A percentile compares a stretch with the other conserved stretches of the same genome.
phyloP scores from a whole-genome alignment of 2,888 invertebrate species.

The Pseudanteris insignis region DNA sequence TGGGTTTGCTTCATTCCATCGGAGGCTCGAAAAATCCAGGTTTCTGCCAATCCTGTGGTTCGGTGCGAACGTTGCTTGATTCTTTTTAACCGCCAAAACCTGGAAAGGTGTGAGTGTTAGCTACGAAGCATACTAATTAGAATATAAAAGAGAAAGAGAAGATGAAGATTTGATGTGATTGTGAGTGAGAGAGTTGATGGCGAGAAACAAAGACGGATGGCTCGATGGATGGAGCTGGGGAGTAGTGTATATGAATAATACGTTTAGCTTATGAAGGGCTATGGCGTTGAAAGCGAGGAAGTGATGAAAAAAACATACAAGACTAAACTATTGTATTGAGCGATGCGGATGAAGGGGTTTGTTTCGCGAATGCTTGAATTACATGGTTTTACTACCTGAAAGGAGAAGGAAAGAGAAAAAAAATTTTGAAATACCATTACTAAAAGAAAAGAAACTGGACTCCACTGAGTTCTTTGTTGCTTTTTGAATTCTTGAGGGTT shows the following conservation, averaged over 20 bases:
- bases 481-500: conserved; percentile 45
- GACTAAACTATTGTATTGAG: conserved; percentile 42
- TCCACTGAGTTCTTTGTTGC: conserved; percentile 41
- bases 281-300: conserved; percentile 26
- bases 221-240: neutral
- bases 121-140: conserved; percentile 57
- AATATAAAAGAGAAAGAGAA: conserved; percentile 12
- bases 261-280: conserved; percentile 21
- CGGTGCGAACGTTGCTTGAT: conserved; percentile 32
- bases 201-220: conserved; percentile 12
- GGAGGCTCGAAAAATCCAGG: conserved; percentile 5
- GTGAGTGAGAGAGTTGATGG: conserved; percentile 1
- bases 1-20: conserved; percentile 5
- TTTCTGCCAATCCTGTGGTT: conserved; percentile 19
- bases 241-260: conserved; percentile 27
- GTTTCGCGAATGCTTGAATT: conserved; percentile 45
- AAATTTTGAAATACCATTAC: conserved; percentile 33
- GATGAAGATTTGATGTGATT: conserved; percentile 1
- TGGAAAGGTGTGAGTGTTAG: conserved; percentile 65
- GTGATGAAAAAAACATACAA: conserved; percentile 41
- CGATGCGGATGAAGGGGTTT: conserved; percentile 40
- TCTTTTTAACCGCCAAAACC: conserved; percentile 49
- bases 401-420: conserved; percentile 39
- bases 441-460: conserved; percentile 39
- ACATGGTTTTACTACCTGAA: conserved; percentile 39